Evolutionary conservation across 2,888 invertebrate species (phyloP), one percentile per base, ranked within the genome.

Genomic region (Noctua comes): DNA sequence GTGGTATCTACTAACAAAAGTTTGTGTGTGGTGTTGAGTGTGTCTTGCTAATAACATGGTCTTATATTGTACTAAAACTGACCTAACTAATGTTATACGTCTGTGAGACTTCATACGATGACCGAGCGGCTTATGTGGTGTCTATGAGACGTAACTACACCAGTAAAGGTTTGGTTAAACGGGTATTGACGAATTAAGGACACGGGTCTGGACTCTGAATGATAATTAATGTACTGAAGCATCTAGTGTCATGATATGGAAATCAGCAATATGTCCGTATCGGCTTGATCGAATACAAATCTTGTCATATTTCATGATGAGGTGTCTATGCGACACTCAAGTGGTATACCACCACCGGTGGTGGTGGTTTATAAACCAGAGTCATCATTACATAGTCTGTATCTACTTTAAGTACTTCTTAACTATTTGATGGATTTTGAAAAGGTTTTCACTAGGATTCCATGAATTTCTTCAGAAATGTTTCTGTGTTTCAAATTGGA

Each of bases 21-120:
- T 16, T 46, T 73, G 72, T 72, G 75, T 62, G 79, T 78, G 62
- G 57, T 48, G 85, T 73, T 82, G 75, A 70, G 86, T 85, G 82
- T 85, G 77, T 78, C 40, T 65, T 62, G 48, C 72, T 81, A 77
- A 31, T 73, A 62, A 66, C 3, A 43, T 27, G 21, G 66, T n/a
- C 43, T n/a, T n/a, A 66, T 66, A n/a, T 43, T 43, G n/a, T 16
- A 66, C 66, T 66, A 66, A 43, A 66, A 62, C 62, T 59, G 16
- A 27, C 59, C 2, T 16, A 16, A 59, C 16, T 59, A 27, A 16
- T 27, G 27, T 27, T 27, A 59, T 36, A 64, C 36, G n/a, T 66
- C n/a, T 66, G 43, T 43, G 65, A n/a, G 65, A 66, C 65, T 5
- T 16, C n/a, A 31, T 18, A 16, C 18, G 4, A 31, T 31, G 62